phyloP scores from a whole-genome alignment of 2,797 vertebrate species.

The Siniperca scherzeri region DNA sequence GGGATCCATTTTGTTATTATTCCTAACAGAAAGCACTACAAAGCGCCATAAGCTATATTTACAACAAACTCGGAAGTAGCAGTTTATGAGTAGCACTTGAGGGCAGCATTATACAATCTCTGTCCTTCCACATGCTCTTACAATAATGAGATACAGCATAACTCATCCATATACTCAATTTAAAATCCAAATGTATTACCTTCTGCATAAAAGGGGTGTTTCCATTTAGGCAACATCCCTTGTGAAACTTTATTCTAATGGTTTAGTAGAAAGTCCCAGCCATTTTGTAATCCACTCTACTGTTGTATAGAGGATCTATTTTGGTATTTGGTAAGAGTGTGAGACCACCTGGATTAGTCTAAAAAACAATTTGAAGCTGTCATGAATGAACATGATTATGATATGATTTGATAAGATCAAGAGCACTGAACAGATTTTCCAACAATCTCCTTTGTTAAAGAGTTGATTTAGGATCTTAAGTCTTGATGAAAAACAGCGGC shows the following conservation, averaged over 20 bases:
- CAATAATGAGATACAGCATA: constrained; percentile 55
- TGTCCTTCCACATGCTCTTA: constrained; percentile 44
- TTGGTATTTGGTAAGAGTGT: constrained; percentile 8
- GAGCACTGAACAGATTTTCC: constrained; percentile 35
- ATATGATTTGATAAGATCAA: constrained; percentile 41
- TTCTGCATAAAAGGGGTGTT: constrained; percentile 31
- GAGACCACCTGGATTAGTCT: constrained; percentile 46
- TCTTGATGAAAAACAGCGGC: constrained; percentile 18
- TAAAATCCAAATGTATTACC: constrained; percentile 48
- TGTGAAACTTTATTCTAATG: constrained; percentile 10
- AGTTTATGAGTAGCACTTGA: constrained; percentile 73
- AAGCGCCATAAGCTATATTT: constrained; percentile 48
- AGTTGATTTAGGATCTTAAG: constrained; percentile 10
- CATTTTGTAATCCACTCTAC: constrained; percentile 43
- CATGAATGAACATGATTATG: constrained; percentile 23
- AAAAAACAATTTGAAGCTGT: constrained; percentile 33
- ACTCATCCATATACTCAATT: constrained; percentile 53
- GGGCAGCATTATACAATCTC: constrained; percentile 74
- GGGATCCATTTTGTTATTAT: constrained; percentile 46
- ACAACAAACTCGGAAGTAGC: constrained; percentile 45
- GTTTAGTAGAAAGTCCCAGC: constrained; percentile 29
- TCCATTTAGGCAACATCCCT: constrained; percentile 43
- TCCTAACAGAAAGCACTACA: constrained; percentile 43
- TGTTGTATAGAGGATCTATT: constrained; percentile 40
- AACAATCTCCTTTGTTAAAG: constrained; percentile 29